Evolutionary conservation across 2,888 invertebrate species (phyloP).

Genomic region (Mimumesa dahlbomi): DNA sequence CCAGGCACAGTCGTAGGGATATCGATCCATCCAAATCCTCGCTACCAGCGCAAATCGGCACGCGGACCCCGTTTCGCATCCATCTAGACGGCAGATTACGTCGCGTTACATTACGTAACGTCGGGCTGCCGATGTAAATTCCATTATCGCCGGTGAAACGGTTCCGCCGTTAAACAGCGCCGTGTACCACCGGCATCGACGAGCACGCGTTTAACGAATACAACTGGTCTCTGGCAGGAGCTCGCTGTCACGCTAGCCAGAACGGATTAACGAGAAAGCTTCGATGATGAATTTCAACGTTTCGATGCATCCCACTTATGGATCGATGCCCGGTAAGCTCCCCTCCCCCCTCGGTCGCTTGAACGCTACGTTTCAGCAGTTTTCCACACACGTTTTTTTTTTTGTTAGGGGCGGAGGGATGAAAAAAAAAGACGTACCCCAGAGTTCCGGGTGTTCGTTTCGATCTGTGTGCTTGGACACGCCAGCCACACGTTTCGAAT

Average conservation of each 20-base stretch:
- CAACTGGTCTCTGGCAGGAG: slow-evolving; percentile 1
- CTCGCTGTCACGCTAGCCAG: slow-evolving; percentile 10
- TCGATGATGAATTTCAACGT: slow-evolving; percentile 27
- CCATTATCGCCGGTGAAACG: slow-evolving; percentile 34
- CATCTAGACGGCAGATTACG: slow-evolving; percentile 44
- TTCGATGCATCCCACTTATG: slow-evolving; percentile 2
- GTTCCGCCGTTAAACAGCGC: slow-evolving; percentile 27
- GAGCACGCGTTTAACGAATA: slow-evolving; percentile 19
- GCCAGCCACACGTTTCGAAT: no score
- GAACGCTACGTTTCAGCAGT: not conserved
- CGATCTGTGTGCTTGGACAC: no score
- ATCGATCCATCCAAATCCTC: slow-evolving; percentile 55
- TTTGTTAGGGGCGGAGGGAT: no score
- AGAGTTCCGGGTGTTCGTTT: no score
- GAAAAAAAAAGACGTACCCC: no score
- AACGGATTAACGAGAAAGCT: slow-evolving; percentile 34
- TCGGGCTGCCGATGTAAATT: slow-evolving; percentile 37
- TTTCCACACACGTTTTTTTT: not conserved
- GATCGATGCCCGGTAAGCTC: not conserved
- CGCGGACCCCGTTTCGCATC: slow-evolving; percentile 34
- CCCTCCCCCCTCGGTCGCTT: not conserved
- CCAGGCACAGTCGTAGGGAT: slow-evolving; percentile 44
- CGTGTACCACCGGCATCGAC: not conserved
- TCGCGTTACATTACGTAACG: slow-evolving; percentile 33
- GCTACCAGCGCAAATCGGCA: slow-evolving; percentile 41